phyloP scores from a whole-genome alignment of 2,113 vertebrate genomes.

The Phrynocephalus versicolor region DNA sequence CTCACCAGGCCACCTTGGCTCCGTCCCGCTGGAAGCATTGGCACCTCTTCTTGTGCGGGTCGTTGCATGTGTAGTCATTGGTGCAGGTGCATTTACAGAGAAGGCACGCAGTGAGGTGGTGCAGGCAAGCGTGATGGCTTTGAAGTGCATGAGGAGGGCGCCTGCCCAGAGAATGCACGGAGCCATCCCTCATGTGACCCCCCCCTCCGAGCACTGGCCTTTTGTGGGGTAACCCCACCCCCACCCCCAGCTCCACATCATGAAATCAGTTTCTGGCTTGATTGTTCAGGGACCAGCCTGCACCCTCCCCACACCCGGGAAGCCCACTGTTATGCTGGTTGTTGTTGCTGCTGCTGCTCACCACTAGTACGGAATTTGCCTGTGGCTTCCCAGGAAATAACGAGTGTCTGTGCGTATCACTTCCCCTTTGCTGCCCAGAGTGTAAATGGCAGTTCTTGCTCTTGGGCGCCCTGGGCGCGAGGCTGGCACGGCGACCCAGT shows the following conservation, averaged over 20 bases:
- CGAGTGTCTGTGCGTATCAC: too few relatives aligned
- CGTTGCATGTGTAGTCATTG: too few relatives aligned
- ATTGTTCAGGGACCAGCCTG: not conserved
- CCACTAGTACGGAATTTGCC: not conserved
- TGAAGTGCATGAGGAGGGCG: too few relatives aligned
- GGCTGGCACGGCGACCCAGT: conserved; percentile 30
- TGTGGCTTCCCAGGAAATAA: not conserved
- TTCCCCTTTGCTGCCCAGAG: not conserved
- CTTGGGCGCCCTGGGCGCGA: not conserved
- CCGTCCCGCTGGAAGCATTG: too few relatives aligned
- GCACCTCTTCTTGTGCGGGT: too few relatives aligned
- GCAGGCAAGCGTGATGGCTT: too few relatives aligned
- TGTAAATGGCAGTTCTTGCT: too few relatives aligned
- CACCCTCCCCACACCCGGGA: not conserved
- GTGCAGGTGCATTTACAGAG: too few relatives aligned
- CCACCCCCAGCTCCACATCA: not conserved
- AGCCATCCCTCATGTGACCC: not conserved
- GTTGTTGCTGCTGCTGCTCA: not conserved
- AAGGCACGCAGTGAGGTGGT: too few relatives aligned
- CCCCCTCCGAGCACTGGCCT: not conserved
- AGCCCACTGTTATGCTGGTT: too few relatives aligned
- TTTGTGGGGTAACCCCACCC: not conserved
- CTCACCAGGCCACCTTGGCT: too few relatives aligned
- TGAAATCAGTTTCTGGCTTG: conserved; percentile 10
- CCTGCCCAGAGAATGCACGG: too few relatives aligned